Evolutionary conservation across 2,888 invertebrate genomes (phyloP).

Genomic region (Acanthosepion esculentum): DNA sequence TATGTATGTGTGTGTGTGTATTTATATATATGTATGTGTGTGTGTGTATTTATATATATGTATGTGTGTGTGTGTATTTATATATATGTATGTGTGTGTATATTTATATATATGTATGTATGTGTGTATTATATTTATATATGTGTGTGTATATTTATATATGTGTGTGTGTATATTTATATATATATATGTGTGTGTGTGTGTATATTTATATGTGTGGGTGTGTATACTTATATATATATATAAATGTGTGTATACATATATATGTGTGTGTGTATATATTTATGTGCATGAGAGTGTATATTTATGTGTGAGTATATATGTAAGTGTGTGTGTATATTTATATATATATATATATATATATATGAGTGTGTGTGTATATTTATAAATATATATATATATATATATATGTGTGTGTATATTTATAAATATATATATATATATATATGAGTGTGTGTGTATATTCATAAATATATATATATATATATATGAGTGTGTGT

Average conservation of each 20-base stretch:
- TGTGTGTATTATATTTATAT: too few relatives aligned
- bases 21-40: not conserved
- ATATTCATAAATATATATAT: not conserved
- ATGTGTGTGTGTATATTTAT: too few relatives aligned
- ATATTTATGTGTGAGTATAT: too few relatives aligned
- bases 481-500: not conserved
- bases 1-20: too few relatives aligned
- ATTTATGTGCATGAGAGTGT: too few relatives aligned
- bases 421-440: not conserved
- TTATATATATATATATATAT: not conserved
- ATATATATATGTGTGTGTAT: not conserved
- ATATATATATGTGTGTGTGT: too few relatives aligned
- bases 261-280: too few relatives aligned
- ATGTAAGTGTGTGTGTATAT: too few relatives aligned
- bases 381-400: not conserved
- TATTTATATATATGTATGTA: not conserved
- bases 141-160: too few relatives aligned
- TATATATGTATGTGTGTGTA: not conserved
- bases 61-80: not conserved
- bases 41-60: not conserved
- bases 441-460: not conserved
- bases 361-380: not conserved
- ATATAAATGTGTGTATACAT: too few relatives aligned
- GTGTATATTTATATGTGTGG: too few relatives aligned
- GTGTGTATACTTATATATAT: too few relatives aligned